Percentiles rank a stretch among this genome's conserved stretches.
phyloP scores from a whole-genome alignment of 2,113 vertebrate genomes.

The Spea multiplicata region DNA sequence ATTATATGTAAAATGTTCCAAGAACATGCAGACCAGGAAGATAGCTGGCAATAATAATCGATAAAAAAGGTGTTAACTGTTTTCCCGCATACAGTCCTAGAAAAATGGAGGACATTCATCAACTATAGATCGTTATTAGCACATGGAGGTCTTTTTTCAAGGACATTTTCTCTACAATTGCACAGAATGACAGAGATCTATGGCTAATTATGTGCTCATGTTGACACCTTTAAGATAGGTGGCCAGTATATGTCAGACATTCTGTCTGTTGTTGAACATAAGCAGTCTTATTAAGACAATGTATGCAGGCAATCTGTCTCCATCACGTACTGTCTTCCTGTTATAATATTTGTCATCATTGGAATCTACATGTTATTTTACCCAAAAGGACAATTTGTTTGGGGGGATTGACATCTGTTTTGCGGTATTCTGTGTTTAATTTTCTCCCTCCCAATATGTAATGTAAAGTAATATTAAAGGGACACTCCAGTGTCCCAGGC shows the following conservation, averaged over 20 bases:
- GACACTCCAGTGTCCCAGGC: too few species aligned
- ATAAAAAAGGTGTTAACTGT: too few species aligned
- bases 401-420: too few species aligned
- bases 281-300: not conserved
- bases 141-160: not conserved
- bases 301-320: not conserved
- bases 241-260: conserved; percentile 5
- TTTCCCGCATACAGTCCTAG: not conserved
- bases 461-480: too few species aligned
- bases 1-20: too few species aligned
- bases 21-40: too few species aligned
- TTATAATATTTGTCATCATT: not conserved
- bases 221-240: conserved; percentile 1
- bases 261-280: not conserved
- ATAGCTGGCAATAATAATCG: too few species aligned
- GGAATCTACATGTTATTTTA: too few species aligned
- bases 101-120: not conserved
- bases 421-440: too few species aligned
- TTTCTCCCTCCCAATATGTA: too few species aligned
- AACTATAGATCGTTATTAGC: not conserved
- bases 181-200: not conserved
- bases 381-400: too few species aligned
- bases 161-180: not conserved
- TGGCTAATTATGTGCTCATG: not conserved
- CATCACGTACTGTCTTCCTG: not conserved